Evolutionary conservation across 2,888 invertebrate genomes (phyloP).

Genomic region (Balanococcus diminutus): DNA sequence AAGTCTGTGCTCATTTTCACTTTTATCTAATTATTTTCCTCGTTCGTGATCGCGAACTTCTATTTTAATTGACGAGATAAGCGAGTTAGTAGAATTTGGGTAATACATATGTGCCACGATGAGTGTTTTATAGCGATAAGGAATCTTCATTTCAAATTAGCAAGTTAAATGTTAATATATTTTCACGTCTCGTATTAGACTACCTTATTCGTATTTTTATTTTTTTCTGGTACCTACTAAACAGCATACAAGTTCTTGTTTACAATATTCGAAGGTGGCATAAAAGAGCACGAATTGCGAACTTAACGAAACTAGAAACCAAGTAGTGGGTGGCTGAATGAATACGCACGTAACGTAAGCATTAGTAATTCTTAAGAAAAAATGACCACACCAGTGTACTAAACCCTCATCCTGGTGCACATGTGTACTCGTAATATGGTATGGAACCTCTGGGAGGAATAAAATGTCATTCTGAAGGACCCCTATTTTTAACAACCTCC

Average conservation of each 20-base stretch:
- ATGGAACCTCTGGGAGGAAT: neutral
- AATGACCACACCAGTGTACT: neutral
- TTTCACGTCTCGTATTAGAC: too few species aligned
- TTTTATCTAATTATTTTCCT: neutral
- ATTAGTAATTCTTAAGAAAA: constrained; percentile 17
- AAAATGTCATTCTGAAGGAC: neutral
- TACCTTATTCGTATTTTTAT: too few species aligned
- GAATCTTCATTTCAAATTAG: neutral
- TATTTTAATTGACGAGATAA: neutral
- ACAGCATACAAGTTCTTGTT: neutral
- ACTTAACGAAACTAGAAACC: neutral
- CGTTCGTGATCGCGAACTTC: neutral
- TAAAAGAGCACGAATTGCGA: too few species aligned
- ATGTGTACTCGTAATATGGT: neutral
- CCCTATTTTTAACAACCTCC: neutral
- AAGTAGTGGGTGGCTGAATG: neutral
- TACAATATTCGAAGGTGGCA: neutral
- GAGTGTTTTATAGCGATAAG: neutral
- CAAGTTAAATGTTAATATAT: neutral
- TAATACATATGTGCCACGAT: neutral
- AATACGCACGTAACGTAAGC: neutral
- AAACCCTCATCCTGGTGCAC: neutral
- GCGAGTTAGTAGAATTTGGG: neutral
- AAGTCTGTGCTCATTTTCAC: neutral
- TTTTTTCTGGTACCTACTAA: neutral